Evolutionary conservation across 2,888 invertebrate species (phyloP).

Genomic region (Lochmaea crataegi): DNA sequence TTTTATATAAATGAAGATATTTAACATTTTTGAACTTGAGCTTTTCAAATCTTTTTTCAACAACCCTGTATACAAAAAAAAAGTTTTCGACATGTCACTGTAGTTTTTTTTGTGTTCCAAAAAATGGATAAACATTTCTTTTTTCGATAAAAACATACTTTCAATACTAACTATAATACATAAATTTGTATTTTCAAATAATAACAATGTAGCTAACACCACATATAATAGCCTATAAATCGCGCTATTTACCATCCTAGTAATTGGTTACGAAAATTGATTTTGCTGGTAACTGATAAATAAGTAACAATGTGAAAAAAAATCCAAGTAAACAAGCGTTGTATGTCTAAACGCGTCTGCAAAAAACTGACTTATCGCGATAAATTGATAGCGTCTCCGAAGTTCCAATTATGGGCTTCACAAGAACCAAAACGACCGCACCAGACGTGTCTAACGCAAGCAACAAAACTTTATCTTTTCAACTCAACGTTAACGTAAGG

Average conservation of each 20-base stretch:
- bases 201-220: no score
- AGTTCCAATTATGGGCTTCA: conserved; percentile 31
- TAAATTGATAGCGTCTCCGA: conserved; percentile 11
- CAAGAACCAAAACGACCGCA: conserved; percentile 34
- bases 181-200: no score
- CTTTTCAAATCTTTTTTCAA: no score
- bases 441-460: conserved; percentile 29
- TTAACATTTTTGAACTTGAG: no score
- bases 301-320: not conserved
- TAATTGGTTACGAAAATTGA: not conserved
- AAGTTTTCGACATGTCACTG: no score
- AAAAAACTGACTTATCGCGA: conserved; percentile 4
- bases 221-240: no score
- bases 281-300: not conserved
- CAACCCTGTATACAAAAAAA: no score
- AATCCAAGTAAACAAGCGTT: not conserved
- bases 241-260: not conserved
- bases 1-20: no score
- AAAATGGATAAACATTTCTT: no score
- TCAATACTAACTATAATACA: no score
- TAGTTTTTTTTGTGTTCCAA: no score
- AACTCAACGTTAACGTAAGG: conserved; percentile 9
- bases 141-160: no score
- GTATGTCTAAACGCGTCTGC: conserved; percentile 1
- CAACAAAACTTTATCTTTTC: conserved; percentile 37